Conservation (phyloP, 2,888 invertebrate genomes). For the Oligia fasciuncula region DNA sequence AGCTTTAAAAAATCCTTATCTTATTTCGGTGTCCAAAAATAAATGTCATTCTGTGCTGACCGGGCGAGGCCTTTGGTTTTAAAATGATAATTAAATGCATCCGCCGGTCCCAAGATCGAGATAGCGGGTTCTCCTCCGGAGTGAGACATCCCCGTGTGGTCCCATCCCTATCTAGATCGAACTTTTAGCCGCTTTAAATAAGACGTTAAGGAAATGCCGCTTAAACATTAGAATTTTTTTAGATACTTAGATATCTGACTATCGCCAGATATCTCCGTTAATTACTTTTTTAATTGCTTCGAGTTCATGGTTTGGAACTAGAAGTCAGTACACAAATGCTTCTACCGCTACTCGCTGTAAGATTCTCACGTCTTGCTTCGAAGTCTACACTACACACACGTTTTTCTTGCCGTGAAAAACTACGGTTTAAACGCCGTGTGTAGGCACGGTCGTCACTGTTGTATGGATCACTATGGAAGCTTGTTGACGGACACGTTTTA, state of each 20-base stretch:
- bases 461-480: too few species aligned
- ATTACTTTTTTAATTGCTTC: conserved; percentile 58
- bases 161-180: conserved; percentile 83
- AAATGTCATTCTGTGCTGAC: conserved; percentile 71
- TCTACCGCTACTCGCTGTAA: neutral
- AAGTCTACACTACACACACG: neutral
- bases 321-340: conserved; percentile 5
- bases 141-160: conserved; percentile 86
- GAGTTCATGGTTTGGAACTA: conserved; percentile 34
- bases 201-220: conserved; percentile 67
- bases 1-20: conserved; percentile 43
- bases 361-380: conserved; percentile 1
- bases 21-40: conserved; percentile 66
- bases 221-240: conserved; percentile 65
- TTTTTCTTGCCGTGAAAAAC: neutral
- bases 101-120: conserved; percentile 79
- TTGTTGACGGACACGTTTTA: too few species aligned
- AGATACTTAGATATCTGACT: conserved; percentile 57
- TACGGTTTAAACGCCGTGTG: neutral
- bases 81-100: conserved; percentile 78
- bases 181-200: conserved; percentile 68
- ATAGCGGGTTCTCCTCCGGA: conserved; percentile 81
- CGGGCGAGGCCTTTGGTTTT: conserved; percentile 72
- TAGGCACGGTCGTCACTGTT: too few species aligned
- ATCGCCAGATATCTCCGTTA: conserved; percentile 58